These are phyloP conservation scores for Callyntrura sp. DNA, from an alignment of 2,888 invertebrate species.

Conservation along the genomic window DNA sequence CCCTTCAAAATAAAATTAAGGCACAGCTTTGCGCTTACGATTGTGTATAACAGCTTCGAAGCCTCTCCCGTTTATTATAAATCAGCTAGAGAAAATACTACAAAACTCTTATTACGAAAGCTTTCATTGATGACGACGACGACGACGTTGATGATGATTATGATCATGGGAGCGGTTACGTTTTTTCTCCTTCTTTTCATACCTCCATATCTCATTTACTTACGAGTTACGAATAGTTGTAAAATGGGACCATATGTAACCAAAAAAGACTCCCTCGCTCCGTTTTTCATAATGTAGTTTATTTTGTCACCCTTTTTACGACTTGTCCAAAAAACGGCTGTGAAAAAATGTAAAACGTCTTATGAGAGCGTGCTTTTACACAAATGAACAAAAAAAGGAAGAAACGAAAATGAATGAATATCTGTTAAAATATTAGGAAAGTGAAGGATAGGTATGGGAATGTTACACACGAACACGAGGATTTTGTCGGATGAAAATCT, in stretches of 20 bases:
- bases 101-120: conserved; percentile 39
- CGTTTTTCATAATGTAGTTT: conserved; percentile 36
- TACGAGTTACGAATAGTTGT: not conserved
- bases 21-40: conserved; percentile 66
- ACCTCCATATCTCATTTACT: conserved; percentile 40
- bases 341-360: conserved; percentile 51
- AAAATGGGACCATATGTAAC: conserved; percentile 41
- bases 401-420: conserved; percentile 48
- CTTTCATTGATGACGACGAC: conserved; percentile 61
- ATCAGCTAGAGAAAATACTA: conserved; percentile 66
- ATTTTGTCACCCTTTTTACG: conserved; percentile 73
- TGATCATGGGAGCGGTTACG: conserved; percentile 70
- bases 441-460: conserved; percentile 56
- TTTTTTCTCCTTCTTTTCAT: conserved; percentile 36
- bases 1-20: conserved; percentile 77
- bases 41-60: not conserved
- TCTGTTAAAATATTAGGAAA: conserved; percentile 20
- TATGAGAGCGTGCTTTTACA: not conserved
- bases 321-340: conserved; percentile 57
- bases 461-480: not conserved
- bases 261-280: conserved; percentile 30
- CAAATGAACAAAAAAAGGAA: conserved; percentile 29
- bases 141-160: not conserved
- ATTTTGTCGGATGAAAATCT: conserved; percentile 12
- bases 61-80: conserved; percentile 70